A percentile compares a stretch with the other conserved stretches of the same genome.
Evolutionary conservation across 2,113 vertebrate genomes (phyloP).

Genomic region (Notarius quadriscutis): DNA sequence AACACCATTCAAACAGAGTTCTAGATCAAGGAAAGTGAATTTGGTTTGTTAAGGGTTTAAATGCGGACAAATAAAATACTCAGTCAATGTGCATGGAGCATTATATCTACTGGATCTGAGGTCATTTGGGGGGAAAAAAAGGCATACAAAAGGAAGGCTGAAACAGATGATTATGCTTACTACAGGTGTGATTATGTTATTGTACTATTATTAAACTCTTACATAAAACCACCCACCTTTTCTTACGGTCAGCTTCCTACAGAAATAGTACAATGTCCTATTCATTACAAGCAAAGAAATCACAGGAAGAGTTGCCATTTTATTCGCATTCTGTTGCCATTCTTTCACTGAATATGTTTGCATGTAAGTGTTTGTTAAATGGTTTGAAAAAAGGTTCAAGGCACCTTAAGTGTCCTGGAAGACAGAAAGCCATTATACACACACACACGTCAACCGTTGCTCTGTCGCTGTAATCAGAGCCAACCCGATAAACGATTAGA

Average conservation of each 20-base stretch:
- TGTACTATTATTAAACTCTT: constrained; percentile 18
- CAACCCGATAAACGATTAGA: constrained; percentile 21
- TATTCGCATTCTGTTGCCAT: not conserved
- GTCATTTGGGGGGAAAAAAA: not conserved
- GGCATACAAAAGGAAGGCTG: constrained; percentile 20
- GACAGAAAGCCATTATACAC: not conserved
- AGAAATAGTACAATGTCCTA: not conserved
- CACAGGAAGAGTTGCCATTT: not conserved
- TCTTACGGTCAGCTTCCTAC: constrained; percentile 5
- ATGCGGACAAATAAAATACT: not conserved
- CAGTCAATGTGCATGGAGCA: not conserved
- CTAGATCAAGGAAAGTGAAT: not conserved
- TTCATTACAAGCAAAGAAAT: not conserved
- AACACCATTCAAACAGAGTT: not conserved
- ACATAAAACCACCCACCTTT: constrained; percentile 24
- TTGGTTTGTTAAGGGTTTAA: not conserved
- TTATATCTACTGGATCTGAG: not conserved
- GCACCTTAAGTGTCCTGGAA: not conserved
- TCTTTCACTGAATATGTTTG: not conserved
- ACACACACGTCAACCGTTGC: constrained; percentile 35
- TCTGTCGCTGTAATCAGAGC: constrained; percentile 34
- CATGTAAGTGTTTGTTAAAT: not conserved
- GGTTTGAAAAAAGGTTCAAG: not conserved
- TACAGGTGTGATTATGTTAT: constrained; percentile 19
- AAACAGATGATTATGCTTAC: not conserved